Conservation (phyloP, 2,113 vertebrate species). For the Amazona guildingii region DNA sequence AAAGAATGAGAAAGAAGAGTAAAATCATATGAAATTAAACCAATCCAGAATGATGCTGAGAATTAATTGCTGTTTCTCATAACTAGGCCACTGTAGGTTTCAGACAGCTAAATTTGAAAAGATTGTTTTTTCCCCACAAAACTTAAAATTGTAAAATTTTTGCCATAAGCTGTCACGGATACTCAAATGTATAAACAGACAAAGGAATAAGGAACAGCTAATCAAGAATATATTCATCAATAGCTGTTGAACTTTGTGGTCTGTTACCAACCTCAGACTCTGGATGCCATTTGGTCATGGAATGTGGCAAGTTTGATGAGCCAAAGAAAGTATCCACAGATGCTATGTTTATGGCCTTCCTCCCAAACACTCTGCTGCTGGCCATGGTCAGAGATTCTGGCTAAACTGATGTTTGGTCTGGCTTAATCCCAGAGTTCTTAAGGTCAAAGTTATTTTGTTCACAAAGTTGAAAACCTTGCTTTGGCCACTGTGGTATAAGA, state of each 20-base stretch:
- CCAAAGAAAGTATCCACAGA: background rate
- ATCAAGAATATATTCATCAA: background rate
- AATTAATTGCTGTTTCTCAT: background rate
- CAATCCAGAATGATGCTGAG: background rate
- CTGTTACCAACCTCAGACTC: background rate
- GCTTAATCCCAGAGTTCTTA: background rate
- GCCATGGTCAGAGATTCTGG: background rate
- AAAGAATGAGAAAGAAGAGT: background rate
- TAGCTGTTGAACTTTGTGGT: background rate
- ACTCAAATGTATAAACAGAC: background rate
- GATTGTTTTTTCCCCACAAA: background rate
- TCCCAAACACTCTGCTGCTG: background rate
- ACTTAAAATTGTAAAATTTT: background rate
- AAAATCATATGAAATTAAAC: background rate
- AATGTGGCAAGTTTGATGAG: background rate
- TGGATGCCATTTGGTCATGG: background rate
- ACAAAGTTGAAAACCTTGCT: background rate
- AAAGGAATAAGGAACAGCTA: background rate
- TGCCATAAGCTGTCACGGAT: background rate
- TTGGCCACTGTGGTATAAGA: background rate
- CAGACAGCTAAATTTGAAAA: background rate
- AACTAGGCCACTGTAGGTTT: background rate
- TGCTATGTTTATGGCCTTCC: background rate
- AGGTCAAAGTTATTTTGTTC: background rate
- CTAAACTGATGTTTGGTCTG: background rate